phyloP scores from a whole-genome alignment of 2,113 vertebrate genomes.

The Hyaena hyaena region DNA sequence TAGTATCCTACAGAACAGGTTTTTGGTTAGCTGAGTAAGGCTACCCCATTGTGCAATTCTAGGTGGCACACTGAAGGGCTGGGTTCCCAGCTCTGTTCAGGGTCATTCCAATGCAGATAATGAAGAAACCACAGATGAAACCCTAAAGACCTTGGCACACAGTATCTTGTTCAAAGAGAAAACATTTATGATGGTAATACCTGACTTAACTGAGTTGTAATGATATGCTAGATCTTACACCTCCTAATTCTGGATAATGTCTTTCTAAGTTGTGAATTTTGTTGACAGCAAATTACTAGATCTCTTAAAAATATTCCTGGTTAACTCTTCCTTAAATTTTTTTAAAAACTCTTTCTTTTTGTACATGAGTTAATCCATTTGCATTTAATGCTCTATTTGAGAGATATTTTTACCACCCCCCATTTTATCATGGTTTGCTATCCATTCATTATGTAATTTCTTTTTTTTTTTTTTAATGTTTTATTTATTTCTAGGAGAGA shows the following conservation, averaged over 20 bases:
- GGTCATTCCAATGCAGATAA: not conserved
- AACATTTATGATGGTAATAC: not conserved
- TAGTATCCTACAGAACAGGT: not conserved
- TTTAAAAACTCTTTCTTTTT: not conserved
- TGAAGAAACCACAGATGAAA: not conserved
- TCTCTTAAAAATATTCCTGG: not conserved
- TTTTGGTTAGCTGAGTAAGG: constrained; percentile 9
- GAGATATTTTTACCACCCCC: not conserved
- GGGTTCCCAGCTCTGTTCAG: not conserved
- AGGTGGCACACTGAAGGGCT: not conserved
- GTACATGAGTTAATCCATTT: not conserved
- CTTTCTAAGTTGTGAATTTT: not conserved
- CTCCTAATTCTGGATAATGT: not conserved
- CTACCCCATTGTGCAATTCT: not conserved
- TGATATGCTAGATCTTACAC: not conserved
- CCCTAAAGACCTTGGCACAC: not conserved
- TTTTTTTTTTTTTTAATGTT: no score
- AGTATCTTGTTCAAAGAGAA: constrained; percentile 12
- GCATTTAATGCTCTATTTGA: not conserved
- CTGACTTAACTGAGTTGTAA: not conserved
- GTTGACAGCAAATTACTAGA: not conserved
- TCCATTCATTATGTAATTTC: not conserved
- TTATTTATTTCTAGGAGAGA: no score
- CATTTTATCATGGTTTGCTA: not conserved
- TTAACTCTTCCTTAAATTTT: not conserved